A percentile compares a stretch with the other conserved stretches of the same genome.
Evolutionary conservation across 1,140 invertebrate genomes (phyloP).

Genomic region (Brachionus rotundiformis): DNA sequence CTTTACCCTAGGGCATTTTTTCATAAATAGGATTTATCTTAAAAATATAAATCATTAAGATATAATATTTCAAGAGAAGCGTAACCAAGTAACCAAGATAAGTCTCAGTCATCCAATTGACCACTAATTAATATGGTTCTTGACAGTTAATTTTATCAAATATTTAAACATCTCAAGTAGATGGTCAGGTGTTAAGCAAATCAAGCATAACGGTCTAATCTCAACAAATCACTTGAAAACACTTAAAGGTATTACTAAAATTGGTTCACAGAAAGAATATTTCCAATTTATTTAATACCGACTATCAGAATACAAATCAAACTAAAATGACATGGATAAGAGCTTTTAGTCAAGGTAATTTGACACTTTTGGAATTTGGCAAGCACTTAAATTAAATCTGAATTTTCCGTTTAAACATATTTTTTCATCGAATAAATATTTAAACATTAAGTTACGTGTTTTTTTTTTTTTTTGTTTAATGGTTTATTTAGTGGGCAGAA

Average conservation of each 20-base stretch:
- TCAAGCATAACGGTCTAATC: conserved; percentile 37
- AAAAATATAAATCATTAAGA: not conserved
- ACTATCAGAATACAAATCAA: conserved; percentile 44
- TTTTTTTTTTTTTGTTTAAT: conserved; percentile 3
- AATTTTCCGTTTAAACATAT: conserved; percentile 20
- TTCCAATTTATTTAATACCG: not conserved
- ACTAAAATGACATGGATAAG: conserved; percentile 10
- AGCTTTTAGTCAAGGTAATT: conserved; percentile 5
- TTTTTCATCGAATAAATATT: conserved; percentile 26
- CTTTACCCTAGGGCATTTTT: not conserved
- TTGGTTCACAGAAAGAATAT: not conserved
- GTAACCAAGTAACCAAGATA: not conserved
- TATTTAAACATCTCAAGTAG: conserved; percentile 30
- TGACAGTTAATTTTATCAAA: not conserved
- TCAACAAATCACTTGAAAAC: conserved; percentile 24
- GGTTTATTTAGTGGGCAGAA: not conserved
- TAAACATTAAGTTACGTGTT: conserved; percentile 31
- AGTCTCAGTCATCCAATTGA: not conserved
- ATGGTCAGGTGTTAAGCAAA: conserved; percentile 29
- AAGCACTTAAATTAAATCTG: not conserved
- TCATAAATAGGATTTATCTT: not conserved
- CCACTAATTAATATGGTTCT: conserved; percentile 9
- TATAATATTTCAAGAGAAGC: not conserved
- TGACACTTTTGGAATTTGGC: not conserved
- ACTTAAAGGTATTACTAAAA: conserved; percentile 18